A percentile compares a stretch with the other conserved stretches of the same genome.
Evolutionary conservation across 2,888 invertebrate genomes (phyloP).

Genomic region (Thymelicus sylvestris): DNA sequence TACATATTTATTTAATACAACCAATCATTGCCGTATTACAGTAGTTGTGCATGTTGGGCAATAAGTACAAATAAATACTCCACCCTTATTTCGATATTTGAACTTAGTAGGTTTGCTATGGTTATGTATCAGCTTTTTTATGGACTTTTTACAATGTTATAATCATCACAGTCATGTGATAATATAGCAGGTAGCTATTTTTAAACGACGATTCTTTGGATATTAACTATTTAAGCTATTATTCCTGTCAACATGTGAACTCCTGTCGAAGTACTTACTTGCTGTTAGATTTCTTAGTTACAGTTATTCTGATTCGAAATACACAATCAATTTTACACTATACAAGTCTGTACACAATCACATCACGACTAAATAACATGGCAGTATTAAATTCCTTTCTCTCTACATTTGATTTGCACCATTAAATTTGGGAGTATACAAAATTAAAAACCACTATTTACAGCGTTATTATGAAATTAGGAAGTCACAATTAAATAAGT

Average conservation of each 20-base stretch:
- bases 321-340: background rate
- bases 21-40: background rate
- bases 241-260: background rate
- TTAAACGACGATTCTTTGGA: constrained; percentile 3
- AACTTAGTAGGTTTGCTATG: background rate
- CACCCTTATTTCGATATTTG: background rate
- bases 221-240: background rate
- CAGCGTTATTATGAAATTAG: too few species aligned
- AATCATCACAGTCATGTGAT: constrained; percentile 9
- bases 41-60: background rate
- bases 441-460: constrained; percentile 7
- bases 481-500: background rate
- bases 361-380: constrained; percentile 17
- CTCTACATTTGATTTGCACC: constrained; percentile 18
- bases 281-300: background rate
- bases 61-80: background rate
- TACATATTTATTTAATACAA: background rate
- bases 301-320: background rate
- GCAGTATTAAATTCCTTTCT: constrained; percentile 22
- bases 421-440: constrained; percentile 5
- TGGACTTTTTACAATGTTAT: background rate
- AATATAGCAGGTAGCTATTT: constrained; percentile 2
- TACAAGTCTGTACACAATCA: background rate
- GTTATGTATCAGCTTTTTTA: constrained; percentile 1
- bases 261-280: background rate